These are phyloP conservation scores for Chelmon rostratus DNA, from an alignment of 2,797 vertebrate genomes.

Conservation along the genomic window DNA sequence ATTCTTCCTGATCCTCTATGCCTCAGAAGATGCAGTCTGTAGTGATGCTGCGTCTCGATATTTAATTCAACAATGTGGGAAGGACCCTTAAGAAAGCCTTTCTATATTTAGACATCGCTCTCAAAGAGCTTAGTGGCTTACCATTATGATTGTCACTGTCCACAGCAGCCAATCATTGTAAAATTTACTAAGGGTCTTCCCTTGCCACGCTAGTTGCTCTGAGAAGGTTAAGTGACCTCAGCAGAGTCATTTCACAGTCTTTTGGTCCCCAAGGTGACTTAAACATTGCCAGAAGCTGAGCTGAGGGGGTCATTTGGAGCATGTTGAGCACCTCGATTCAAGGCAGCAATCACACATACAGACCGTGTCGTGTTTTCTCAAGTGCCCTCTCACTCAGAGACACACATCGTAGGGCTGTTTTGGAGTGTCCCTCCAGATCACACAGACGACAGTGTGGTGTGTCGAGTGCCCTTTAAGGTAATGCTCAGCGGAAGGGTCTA, in stretches of 20 bases:
- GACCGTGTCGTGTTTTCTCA: slow-evolving; percentile 65
- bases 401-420: slow-evolving; percentile 47
- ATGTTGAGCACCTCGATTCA: slow-evolving; percentile 65
- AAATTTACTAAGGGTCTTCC: slow-evolving; percentile 54
- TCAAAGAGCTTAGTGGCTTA: slow-evolving; percentile 22
- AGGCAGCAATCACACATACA: slow-evolving; percentile 73
- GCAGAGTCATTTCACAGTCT: slow-evolving; percentile 74
- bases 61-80: slow-evolving; percentile 43
- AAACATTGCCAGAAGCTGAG: slow-evolving; percentile 51
- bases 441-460: slow-evolving; percentile 52
- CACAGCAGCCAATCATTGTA: slow-evolving; percentile 55
- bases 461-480: slow-evolving; percentile 78
- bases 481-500: slow-evolving; percentile 71
- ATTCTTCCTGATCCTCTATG: neutral
- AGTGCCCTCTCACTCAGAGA: slow-evolving; percentile 70
- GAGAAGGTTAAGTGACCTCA: slow-evolving; percentile 74
- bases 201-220: slow-evolving; percentile 35
- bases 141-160: slow-evolving; percentile 41
- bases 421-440: slow-evolving; percentile 71
- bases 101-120: slow-evolving; percentile 44
- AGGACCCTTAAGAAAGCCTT: slow-evolving; percentile 27
- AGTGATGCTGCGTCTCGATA: slow-evolving; percentile 9
- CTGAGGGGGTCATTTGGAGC: slow-evolving; percentile 66
- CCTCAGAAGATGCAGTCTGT: slow-evolving; percentile 1
- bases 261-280: slow-evolving; percentile 73